Base-by-base conservation (phyloP, 2,113 vertebrate species). In the Pandion haliaetus region DNA sequence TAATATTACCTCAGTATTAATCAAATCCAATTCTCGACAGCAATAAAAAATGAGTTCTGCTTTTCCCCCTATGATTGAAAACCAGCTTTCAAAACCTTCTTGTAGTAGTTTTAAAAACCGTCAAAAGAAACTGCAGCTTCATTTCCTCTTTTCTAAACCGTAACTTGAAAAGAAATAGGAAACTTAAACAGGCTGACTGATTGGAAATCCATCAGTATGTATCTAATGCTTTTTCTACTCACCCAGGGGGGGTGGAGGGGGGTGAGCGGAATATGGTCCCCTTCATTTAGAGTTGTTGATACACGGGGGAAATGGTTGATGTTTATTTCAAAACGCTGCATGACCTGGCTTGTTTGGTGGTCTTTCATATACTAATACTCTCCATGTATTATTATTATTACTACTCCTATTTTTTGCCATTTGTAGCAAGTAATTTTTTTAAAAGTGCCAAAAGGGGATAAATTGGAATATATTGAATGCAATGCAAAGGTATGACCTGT, bases 1-100 rank as follows among this genome's bases (percentile, higher is more conserved):
- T 87, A 89, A 97, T 98, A 97, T 98, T 97, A 77, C 96, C 95
- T 98, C 96, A 95, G 96, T 98, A 73, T 97, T 93, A 96, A 96
- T 98, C 94, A 84, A 95, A 94, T 94, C 91, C 85, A 61, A 36
- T 91, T 96, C 91, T 97, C 62, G 49, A 88, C 95, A 97, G 97
- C 85, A 61, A 72, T 97, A 95, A 95, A 95, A 97, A 95, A 95
- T 96, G 97, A 97, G 94, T 96, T 97, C 97, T 98, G 94, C 77
- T 97, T 97, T 95, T 61, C 77, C 82, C 96, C 36, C 74, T 94
- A 9, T 95, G 95, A 92, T 88, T 95, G 96, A 95, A 96, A 94
- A 96, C 85, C 86, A 90, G 92, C 93, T 93, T 96, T 95, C 95
- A 67, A 82, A 97, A 73, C 91, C 86, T 95, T 88, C 95, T 93